Evolutionary conservation across 2,113 vertebrate genomes (phyloP), one percentile per base, ranked within the genome.

Genomic region (Talpa occidentalis): DNA sequence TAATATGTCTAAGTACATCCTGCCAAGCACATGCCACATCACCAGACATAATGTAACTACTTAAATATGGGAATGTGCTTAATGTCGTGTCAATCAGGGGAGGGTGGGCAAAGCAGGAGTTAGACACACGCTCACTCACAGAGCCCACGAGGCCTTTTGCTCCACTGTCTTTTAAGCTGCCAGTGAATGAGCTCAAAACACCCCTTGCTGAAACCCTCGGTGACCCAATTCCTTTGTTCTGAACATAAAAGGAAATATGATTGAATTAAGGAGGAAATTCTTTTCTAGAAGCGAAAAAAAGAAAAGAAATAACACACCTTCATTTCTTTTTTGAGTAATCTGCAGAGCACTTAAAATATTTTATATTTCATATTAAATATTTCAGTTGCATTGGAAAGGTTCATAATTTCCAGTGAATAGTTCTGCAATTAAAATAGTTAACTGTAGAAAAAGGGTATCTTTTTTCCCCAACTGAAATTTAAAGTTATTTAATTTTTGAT

Each of bases 401-500:
- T 79, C 90, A 72, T 88, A 94, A 93, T 93, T 87, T 81, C 81
- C 70, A 84, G 77, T 77, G 87, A 94, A 79, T 74, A 80, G 15
- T 82, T 52, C 60, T 92, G 15, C 66, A 97, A 97, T 94, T 97
- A 97, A 97, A 97, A 94, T 94, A 96, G 10, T 95, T 94, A 97
- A 93, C 47, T 86, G 72, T 89, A 93, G 60, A 92, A 35, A 66
- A 96, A 44, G 32, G 66, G 32, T 85, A 94, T 37, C 1, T 4
- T 44, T 44, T 92, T 86, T 94, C 26, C 66, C 84, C 32, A 90
- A 52, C 42, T 88, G 49, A 94, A 96, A 97, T 88, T 84, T 94
- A 88, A 94, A 93, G 89, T 94, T 95, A 93, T 80, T 97, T 96
- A 95, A 97, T 94, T 95, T 97, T 97, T 97, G 67, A 97, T 97